Base-by-base conservation (phyloP, 2,113 vertebrate genomes). In the Ceuthmochares aereus region DNA sequence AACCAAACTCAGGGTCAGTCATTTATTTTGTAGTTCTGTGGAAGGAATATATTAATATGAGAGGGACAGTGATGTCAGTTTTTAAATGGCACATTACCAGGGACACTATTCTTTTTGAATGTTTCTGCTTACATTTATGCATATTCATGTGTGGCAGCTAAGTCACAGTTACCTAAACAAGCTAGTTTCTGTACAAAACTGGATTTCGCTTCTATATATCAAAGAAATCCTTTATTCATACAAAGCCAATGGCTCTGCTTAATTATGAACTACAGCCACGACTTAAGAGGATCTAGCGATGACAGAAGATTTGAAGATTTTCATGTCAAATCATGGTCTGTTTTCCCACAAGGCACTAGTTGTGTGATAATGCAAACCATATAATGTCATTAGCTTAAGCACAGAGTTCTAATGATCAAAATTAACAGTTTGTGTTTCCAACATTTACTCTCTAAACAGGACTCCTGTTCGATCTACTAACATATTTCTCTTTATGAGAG, bases 281-380 rank as follows among this genome's bases (percentile, higher is more conserved):
- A 92, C 69, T 93, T 82, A 78, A 72, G 56, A 84, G 67, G 63
- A 68, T 12, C 60, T 82, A 74, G 84, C 54, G 84, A 67, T 58
- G 89, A 60, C 47, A 76, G 85, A 72, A 73, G 75, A 74, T 18
- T 17, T 79, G 67, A 78, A 85, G 62, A 92, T 87, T 94, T 93
- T 85, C 34, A 25, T 49, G 40, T 70, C 94, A 95, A 89, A 96
- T 92, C 82, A 93, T 82, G 82, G 84, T 89, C 87, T 88, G 55
- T 90, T 96, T 93, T 94, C 68, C 56, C 36, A 87, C 58, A 92
- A 75, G 70, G 60, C 92, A 86, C 73, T 87, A 95, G 95, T 89
- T 90, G 85, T 68, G 60, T 75, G 88, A 88, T 56, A 62, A 62
- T 58, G 30, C 54, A 49, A 94, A 51, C 63, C 67, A 88, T 22